These are phyloP conservation scores for Plagodis dolabraria DNA, from an alignment of 2,888 invertebrate species.

Conservation along the genomic window DNA sequence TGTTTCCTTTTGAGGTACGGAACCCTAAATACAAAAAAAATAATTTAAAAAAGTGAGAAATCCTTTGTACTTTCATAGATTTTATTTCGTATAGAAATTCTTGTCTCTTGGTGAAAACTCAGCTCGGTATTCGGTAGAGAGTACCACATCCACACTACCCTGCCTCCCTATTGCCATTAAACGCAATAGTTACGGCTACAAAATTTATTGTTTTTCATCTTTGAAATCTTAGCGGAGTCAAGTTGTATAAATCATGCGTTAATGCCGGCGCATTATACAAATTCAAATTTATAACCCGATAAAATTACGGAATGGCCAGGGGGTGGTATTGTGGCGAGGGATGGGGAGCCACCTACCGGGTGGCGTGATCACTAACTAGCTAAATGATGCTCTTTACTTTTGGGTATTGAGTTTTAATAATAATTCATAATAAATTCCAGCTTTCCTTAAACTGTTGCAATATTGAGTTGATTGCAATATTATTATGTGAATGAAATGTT, in stretches of 20 bases:
- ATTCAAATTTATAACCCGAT: conserved; percentile 86
- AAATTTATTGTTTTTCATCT: conserved; percentile 86
- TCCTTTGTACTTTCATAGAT: too few relatives aligned
- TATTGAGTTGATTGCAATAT: too few relatives aligned
- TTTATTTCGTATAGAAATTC: too few relatives aligned
- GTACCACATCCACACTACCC: conserved; percentile 52
- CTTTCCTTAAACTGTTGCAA: too few relatives aligned
- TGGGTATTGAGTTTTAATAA: conserved; percentile 33
- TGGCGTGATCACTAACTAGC: conserved; percentile 54
- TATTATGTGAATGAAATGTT: too few relatives aligned
- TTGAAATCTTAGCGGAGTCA: conserved; percentile 84
- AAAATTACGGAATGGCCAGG: conserved; percentile 81
- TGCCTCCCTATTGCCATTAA: conserved; percentile 62
- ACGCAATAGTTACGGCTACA: conserved; percentile 81
- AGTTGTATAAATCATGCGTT: conserved; percentile 84
- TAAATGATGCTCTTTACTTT: conserved; percentile 73
- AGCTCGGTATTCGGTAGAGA: too few relatives aligned
- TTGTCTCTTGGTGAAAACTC: too few relatives aligned
- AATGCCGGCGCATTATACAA: conserved; percentile 83
- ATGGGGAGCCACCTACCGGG: conserved; percentile 22
- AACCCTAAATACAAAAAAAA: too few relatives aligned
- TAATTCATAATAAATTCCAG: background rate
- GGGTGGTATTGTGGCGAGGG: conserved; percentile 31
- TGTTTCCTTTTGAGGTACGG: too few relatives aligned
- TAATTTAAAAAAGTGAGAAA: too few relatives aligned